phyloP scores from a whole-genome alignment of 2,113 vertebrate genomes.

The Cheirogaleus medius region DNA sequence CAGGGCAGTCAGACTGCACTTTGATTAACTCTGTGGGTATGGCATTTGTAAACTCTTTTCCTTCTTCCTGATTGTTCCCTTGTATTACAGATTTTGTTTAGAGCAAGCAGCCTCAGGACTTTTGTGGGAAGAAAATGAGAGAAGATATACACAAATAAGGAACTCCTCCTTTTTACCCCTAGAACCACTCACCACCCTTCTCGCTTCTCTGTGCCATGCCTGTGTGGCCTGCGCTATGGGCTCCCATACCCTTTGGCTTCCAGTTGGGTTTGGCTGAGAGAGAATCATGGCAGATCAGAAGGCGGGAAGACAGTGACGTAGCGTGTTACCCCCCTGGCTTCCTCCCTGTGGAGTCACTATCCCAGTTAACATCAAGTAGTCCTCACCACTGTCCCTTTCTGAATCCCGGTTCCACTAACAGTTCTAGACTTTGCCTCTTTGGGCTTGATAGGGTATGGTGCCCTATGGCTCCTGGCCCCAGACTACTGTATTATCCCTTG shows the following conservation, averaged over 20 bases:
- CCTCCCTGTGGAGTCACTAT: background rate
- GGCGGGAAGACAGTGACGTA: background rate
- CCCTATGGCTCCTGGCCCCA: background rate
- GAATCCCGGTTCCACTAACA: background rate
- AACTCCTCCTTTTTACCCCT: background rate
- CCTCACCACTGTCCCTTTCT: background rate
- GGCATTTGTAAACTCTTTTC: background rate
- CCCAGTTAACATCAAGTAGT: background rate
- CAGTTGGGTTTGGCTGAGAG: background rate
- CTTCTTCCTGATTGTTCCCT: background rate
- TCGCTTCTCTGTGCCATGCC: background rate
- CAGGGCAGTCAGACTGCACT: background rate
- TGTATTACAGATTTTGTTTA: slow-evolving; percentile 12
- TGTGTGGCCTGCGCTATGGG: background rate
- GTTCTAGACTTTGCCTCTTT: background rate
- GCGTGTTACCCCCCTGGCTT: background rate
- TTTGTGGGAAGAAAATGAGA: background rate
- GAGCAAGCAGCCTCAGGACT: background rate
- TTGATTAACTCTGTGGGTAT: background rate
- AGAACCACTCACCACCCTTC: background rate
- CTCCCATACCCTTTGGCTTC: background rate
- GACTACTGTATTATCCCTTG: background rate
- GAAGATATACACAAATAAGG: background rate
- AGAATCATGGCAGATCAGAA: background rate
- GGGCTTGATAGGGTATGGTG: no score